Percentiles rank a stretch among this genome's conserved stretches.
phyloP scores from a whole-genome alignment of 1,140 invertebrate genomes.

The Neodiprion virginianus region DNA sequence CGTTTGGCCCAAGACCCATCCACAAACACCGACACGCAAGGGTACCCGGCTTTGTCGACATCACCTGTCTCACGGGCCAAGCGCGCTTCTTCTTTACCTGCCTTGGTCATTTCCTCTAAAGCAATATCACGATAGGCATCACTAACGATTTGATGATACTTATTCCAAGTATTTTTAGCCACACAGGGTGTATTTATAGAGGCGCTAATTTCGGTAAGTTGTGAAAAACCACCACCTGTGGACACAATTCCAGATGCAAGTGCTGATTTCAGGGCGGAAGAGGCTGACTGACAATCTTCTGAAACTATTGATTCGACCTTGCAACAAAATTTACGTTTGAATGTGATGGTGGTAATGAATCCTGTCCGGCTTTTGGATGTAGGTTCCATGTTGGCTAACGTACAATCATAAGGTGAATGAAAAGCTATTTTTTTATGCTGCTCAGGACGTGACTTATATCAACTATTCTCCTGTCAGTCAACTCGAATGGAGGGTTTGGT shows the following conservation, averaged over 20 bases:
- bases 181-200: conserved; percentile 32
- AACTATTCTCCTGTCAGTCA: conserved; percentile 22
- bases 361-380: conserved; percentile 18
- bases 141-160: conserved; percentile 26
- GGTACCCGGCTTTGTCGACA: conserved; percentile 41
- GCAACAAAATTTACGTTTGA: conserved; percentile 27
- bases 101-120: conserved; percentile 32
- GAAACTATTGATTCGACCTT: conserved; percentile 13
- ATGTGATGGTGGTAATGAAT: conserved; percentile 14
- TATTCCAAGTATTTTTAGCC: conserved; percentile 27
- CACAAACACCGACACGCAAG: conserved; percentile 43
- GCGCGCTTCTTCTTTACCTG: conserved; percentile 39
- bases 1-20: conserved; percentile 49
- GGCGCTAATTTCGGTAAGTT: conserved; percentile 21
- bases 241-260: conserved; percentile 23
- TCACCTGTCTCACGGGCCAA: conserved; percentile 39
- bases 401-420: conserved; percentile 13
- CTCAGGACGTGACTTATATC: conserved; percentile 25
- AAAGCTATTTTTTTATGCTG: conserved; percentile 5
- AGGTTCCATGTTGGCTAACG: conserved; percentile 11
- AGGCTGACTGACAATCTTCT: conserved; percentile 13
- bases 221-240: conserved; percentile 21
- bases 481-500: conserved; percentile 6
- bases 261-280: conserved; percentile 18
- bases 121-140: conserved; percentile 27